These are phyloP conservation scores for Arctopsyche grandis DNA, from an alignment of 1,140 invertebrate species.

Conservation along the genomic window DNA sequence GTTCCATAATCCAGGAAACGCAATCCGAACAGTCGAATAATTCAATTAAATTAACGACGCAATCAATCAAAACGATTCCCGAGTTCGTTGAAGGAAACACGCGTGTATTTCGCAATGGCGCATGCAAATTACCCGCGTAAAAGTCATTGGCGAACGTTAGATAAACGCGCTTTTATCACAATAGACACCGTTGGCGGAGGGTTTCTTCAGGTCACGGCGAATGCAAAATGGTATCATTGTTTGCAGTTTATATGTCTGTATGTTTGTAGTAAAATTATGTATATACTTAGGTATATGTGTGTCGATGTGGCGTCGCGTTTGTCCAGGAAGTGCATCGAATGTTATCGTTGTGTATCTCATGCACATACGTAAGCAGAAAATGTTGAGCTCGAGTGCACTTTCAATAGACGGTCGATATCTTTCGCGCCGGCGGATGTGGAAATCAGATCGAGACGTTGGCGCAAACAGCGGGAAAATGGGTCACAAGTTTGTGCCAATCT, in stretches of 20 bases:
- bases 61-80: neutral
- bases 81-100: no score
- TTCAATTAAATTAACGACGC: neutral
- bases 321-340: constrained; percentile 15
- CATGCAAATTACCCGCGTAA: constrained; percentile 16
- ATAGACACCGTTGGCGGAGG: neutral
- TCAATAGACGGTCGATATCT: constrained; percentile 24
- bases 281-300: neutral
- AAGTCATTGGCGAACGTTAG: neutral
- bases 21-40: no score
- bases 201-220: constrained; percentile 28
- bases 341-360: neutral
- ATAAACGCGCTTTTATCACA: neutral
- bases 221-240: constrained; percentile 22
- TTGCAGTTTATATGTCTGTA: neutral
- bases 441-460: neutral
- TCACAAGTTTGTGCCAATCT: neutral
- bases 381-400: neutral
- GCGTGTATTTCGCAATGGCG: neutral
- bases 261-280: no score
- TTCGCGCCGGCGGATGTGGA: constrained; percentile 8
- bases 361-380: neutral
- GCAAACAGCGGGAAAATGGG: neutral
- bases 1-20: no score
- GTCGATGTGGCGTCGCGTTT: neutral